phyloP scores from a whole-genome alignment of 1,140 invertebrate species.

The Brachionus calyciflorus region DNA sequence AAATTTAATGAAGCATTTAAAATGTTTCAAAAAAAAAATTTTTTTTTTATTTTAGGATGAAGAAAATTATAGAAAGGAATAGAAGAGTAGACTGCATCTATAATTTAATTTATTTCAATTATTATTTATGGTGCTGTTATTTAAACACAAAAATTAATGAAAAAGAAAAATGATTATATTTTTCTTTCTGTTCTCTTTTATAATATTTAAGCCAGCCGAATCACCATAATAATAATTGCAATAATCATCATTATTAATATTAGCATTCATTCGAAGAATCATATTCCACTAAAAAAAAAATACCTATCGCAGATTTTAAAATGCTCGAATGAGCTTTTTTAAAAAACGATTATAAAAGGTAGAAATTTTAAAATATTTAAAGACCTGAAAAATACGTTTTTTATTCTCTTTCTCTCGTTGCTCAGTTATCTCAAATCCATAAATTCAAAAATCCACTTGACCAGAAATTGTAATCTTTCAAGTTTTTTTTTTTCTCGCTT shows the following conservation, averaged over 20 bases:
- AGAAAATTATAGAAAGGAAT: slow-evolving; percentile 9
- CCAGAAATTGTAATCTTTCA: slow-evolving; percentile 39
- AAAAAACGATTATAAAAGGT: slow-evolving; percentile 12
- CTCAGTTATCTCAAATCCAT: slow-evolving; percentile 39
- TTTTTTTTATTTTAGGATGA: slow-evolving; percentile 2
- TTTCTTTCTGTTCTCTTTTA: not conserved
- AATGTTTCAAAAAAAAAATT: slow-evolving; percentile 22
- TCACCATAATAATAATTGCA: slow-evolving; percentile 30
- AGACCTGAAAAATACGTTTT: slow-evolving; percentile 4
- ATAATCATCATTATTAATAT: slow-evolving; percentile 25
- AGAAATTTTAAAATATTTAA: slow-evolving; percentile 21
- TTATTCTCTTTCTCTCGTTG: not conserved
- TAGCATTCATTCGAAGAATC: not conserved
- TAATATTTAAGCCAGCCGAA: slow-evolving; percentile 37
- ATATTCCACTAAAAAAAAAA: not conserved
- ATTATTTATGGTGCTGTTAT: slow-evolving; percentile 46
- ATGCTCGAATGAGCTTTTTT: slow-evolving; percentile 31
- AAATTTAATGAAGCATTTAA: slow-evolving; percentile 44
- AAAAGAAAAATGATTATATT: slow-evolving; percentile 37
- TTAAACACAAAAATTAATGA: slow-evolving; percentile 42
- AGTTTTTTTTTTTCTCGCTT: slow-evolving; percentile 14
- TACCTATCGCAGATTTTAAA: not conserved
- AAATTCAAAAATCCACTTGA: slow-evolving; percentile 37
- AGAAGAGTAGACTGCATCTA: slow-evolving; percentile 11
- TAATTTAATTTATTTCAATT: slow-evolving; percentile 46